phyloP scores from a whole-genome alignment of 1,140 invertebrate species.

The Diorhabda sublineata region DNA sequence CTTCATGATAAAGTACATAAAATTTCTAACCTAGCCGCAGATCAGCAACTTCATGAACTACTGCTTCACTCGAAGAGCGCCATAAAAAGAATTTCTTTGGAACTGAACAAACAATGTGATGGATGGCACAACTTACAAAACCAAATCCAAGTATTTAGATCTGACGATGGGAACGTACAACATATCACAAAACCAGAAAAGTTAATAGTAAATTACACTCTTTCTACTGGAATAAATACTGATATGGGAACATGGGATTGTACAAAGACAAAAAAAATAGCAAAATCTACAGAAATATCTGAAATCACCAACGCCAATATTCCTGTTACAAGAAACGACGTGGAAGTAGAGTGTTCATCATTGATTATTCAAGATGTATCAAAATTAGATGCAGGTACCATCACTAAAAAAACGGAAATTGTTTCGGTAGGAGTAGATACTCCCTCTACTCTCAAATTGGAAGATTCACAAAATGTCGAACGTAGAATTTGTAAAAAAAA shows the following conservation, averaged over 20 bases:
- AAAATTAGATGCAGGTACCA: not conserved
- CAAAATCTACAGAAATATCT: not conserved
- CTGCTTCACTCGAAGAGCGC: constrained; percentile 34
- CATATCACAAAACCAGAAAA: not conserved
- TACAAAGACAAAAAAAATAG: not conserved
- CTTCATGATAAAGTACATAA: constrained; percentile 13
- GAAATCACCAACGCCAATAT: no score
- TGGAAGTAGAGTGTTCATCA: not conserved
- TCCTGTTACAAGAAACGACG: not conserved
- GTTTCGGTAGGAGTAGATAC: no score
- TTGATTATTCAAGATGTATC: constrained; percentile 8
- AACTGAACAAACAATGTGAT: constrained; percentile 27
- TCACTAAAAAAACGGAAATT: not conserved
- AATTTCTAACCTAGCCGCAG: not conserved
- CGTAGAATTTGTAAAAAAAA: not conserved
- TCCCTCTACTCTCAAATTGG: no score
- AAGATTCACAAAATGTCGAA: no score
- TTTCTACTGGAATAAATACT: not conserved
- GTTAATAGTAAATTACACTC: not conserved
- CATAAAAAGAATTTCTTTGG: constrained; percentile 27
- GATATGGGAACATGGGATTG: not conserved
- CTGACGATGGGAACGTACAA: not conserved
- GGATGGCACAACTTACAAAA: constrained; percentile 24
- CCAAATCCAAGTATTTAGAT: not conserved
- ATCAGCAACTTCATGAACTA: constrained; percentile 33